These are phyloP conservation scores for Microcebus ravelobensis DNA, from an alignment of 2,113 vertebrate species.

Conservation along the genomic window DNA sequence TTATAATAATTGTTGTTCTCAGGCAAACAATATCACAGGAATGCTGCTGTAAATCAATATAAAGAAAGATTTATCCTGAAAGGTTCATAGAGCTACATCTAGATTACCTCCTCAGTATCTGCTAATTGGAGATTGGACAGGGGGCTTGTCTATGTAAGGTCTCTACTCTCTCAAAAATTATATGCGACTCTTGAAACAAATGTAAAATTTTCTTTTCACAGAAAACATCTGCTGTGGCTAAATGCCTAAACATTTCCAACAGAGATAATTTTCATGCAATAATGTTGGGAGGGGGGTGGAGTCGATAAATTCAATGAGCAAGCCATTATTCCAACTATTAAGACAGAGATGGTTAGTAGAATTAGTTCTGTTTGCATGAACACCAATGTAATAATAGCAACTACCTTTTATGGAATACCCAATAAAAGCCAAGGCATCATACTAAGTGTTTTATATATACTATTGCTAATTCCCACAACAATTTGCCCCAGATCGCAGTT, in stretches of 20 bases:
- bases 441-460: neutral
- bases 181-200: neutral
- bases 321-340: neutral
- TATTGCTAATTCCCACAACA: neutral
- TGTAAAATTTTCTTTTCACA: neutral
- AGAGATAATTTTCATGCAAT: neutral
- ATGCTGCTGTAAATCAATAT: neutral
- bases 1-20: neutral
- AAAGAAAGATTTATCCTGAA: neutral
- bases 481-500: neutral
- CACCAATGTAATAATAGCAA: neutral
- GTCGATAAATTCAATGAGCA: neutral
- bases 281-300: neutral
- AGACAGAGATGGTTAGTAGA: neutral
- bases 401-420: neutral
- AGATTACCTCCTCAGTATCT: neutral
- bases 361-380: neutral
- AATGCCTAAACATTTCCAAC: neutral
- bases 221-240: slow-evolving; percentile 12
- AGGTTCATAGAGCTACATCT: neutral
- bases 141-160: neutral
- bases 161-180: neutral
- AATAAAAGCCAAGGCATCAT: neutral
- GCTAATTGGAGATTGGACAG: neutral
- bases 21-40: neutral